Evolutionary conservation across 2,797 vertebrate species (phyloP).

Genomic region (Silurus lanzhouensis): DNA sequence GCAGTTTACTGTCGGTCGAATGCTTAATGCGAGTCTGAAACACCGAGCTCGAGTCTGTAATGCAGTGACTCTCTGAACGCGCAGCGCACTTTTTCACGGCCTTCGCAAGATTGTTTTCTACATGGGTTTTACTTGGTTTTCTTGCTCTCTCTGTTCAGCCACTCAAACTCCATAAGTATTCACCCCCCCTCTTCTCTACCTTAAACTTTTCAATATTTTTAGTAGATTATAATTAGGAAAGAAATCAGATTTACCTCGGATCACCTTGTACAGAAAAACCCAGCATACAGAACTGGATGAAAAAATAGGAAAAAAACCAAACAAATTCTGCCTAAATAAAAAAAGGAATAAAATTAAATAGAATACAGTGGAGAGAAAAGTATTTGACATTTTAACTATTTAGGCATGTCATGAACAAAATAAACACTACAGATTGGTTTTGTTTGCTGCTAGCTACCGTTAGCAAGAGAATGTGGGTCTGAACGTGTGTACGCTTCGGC

Average conservation of each 20-base stretch:
- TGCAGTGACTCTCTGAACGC: slow-evolving; percentile 50
- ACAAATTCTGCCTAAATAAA: too few relatives aligned
- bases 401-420: too few relatives aligned
- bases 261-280: neutral
- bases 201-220: neutral
- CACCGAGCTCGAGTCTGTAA: slow-evolving; percentile 64
- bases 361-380: too few relatives aligned
- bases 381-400: too few relatives aligned
- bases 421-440: too few relatives aligned
- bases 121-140: neutral
- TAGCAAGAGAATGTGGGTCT: too few relatives aligned
- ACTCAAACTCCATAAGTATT: neutral
- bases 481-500: too few relatives aligned
- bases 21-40: slow-evolving; percentile 74
- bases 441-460: too few relatives aligned
- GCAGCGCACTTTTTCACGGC: slow-evolving; percentile 35
- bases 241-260: neutral
- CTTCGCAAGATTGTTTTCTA: slow-evolving; percentile 17
- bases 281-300: neutral
- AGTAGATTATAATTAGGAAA: neutral
- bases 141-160: neutral
- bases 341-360: too few relatives aligned
- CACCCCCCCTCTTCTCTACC: neutral
- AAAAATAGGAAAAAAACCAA: neutral
- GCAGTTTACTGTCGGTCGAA: slow-evolving; percentile 66